These are phyloP conservation scores for Chrysochloris asiatica DNA, from an alignment of 2,113 vertebrate species.

Conservation along the genomic window DNA sequence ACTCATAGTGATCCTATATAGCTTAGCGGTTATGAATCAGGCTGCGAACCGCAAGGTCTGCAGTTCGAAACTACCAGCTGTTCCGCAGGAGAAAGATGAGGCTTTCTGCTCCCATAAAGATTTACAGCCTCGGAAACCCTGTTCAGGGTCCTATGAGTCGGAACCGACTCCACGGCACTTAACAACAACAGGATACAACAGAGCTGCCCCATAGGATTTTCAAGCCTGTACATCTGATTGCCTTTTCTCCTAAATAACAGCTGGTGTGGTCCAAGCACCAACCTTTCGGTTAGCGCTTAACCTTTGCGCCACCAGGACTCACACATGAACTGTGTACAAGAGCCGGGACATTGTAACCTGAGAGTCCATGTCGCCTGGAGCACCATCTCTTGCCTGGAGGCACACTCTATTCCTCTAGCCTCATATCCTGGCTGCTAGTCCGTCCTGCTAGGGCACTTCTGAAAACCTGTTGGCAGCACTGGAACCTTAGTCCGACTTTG, in stretches of 20 bases:
- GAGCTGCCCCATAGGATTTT: background rate
- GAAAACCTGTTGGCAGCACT: background rate
- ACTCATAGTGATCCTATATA: background rate
- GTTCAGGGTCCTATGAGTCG: too few species aligned
- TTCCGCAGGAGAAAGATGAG: too few species aligned
- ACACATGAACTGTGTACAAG: background rate
- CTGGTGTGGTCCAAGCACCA: background rate
- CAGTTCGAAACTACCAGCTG: too few species aligned
- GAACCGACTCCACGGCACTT: too few species aligned
- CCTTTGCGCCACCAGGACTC: background rate
- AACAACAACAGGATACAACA: background rate
- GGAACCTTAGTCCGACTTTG: background rate
- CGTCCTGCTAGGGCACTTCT: constrained; percentile 46
- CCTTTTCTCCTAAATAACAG: background rate
- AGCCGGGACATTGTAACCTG: background rate
- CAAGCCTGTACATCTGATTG: background rate
- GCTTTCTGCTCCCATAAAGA: too few species aligned
- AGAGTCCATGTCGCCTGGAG: too few species aligned
- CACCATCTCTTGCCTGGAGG: background rate
- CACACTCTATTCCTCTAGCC: too few species aligned
- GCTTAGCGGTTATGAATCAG: too few species aligned
- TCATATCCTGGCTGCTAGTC: background rate
- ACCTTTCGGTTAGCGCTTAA: background rate
- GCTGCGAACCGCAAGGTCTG: too few species aligned
- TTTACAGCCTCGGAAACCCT: too few species aligned